Conservation (phyloP, 2,888 invertebrate genomes). For the Sinopyrophorus schimmeli region DNA sequence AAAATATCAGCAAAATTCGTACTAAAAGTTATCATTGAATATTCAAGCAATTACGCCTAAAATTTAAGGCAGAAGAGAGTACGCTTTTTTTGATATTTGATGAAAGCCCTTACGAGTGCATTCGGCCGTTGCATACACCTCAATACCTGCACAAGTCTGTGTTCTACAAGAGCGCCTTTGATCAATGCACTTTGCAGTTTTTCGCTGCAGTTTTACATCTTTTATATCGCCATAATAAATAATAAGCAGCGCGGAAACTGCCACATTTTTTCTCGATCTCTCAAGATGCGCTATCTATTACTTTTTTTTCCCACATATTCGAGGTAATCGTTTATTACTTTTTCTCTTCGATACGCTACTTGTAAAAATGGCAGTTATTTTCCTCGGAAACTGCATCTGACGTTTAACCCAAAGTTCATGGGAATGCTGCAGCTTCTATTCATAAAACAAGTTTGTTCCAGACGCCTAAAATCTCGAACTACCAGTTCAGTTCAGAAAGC, state of each 20-base stretch:
- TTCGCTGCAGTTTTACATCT: constrained; percentile 22
- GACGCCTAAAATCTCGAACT: constrained; percentile 20
- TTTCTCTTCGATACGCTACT: neutral
- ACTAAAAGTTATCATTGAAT: constrained; percentile 37
- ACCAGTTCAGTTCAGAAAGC: constrained; percentile 15
- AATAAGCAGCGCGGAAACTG: neutral
- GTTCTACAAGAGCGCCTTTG: constrained; percentile 51
- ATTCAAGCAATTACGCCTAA: constrained; percentile 50
- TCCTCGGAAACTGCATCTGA: constrained; percentile 5
- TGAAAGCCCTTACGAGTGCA: constrained; percentile 49
- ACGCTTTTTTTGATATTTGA: constrained; percentile 45
- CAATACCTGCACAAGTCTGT: constrained; percentile 53
- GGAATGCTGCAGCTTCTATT: constrained; percentile 24
- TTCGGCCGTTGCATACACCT: constrained; percentile 51
- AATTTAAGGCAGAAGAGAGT: constrained; percentile 45
- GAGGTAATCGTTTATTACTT: neutral
- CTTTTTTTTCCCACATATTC: too few species aligned
- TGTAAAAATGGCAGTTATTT: constrained; percentile 8
- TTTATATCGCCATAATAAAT: too few species aligned
- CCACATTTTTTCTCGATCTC: too few species aligned
- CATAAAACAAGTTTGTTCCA: constrained; percentile 32
- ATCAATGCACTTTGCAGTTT: constrained; percentile 47
- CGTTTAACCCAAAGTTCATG: constrained; percentile 21
- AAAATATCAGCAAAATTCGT: constrained; percentile 14
- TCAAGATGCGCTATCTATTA: too few species aligned